phyloP scores from a whole-genome alignment of 2,888 invertebrate species.

The Pecten maximus region DNA sequence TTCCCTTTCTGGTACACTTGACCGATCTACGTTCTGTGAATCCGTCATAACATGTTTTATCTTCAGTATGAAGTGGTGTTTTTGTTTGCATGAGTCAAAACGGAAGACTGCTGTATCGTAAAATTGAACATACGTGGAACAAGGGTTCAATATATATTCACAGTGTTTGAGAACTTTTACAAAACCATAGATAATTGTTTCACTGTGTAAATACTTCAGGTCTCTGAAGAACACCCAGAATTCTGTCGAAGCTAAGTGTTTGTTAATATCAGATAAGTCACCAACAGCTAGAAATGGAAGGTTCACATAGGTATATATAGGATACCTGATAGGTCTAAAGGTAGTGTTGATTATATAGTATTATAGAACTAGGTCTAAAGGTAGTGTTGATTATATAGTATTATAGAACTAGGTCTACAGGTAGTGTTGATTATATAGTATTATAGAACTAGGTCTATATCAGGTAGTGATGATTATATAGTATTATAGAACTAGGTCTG shows the following conservation, averaged over 20 bases:
- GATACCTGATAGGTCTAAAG: too few relatives aligned
- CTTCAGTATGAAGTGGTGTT: neutral
- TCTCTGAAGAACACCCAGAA: neutral
- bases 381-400: too few relatives aligned
- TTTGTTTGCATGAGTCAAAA: constrained; percentile 16
- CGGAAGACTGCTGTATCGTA: neutral
- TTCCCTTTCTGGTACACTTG: neutral
- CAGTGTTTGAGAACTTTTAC: constrained; percentile 3
- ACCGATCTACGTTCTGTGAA: neutral
- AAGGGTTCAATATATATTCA: neutral
- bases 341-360: too few relatives aligned
- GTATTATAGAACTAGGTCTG: too few relatives aligned
- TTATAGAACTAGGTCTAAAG: too few relatives aligned
- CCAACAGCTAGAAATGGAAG: neutral
- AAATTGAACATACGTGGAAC: neutral
- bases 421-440: too few relatives aligned
- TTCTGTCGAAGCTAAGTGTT: constrained; percentile 7
- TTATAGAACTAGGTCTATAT: too few relatives aligned
- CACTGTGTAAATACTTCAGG: neutral
- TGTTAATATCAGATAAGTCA: neutral
- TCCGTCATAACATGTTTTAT: neutral
- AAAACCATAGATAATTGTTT: neutral
- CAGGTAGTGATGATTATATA: too few relatives aligned
- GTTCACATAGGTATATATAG: too few relatives aligned
- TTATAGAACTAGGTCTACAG: too few relatives aligned